Evolutionary conservation across 1,140 invertebrate genomes (phyloP).

Genomic region (Zaprionus kolodkinae): DNA sequence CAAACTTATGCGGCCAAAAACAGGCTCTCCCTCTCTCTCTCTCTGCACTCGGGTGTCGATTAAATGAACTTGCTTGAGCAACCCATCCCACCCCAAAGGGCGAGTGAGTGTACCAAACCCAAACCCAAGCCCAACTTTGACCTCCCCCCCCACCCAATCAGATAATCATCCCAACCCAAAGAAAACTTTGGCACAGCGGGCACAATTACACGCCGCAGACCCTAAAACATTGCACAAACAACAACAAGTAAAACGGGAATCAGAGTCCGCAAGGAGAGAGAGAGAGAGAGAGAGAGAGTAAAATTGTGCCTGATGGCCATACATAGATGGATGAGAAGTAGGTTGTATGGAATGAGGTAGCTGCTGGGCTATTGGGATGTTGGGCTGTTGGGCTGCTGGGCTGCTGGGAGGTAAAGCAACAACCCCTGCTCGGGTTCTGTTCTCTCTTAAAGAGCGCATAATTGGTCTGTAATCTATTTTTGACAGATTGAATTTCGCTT

Average conservation of each 20-base stretch:
- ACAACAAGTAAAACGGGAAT: conserved; percentile 26
- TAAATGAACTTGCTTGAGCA: conserved; percentile 64
- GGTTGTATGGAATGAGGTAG: background rate
- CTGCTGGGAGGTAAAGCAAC: background rate
- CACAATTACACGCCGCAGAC: conserved; percentile 80
- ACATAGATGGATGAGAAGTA: conserved; percentile 73
- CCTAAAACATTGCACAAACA: conserved; percentile 62
- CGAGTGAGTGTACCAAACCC: background rate
- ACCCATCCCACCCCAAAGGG: background rate
- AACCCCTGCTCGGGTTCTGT: conserved; percentile 51
- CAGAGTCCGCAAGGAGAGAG: conserved; percentile 21
- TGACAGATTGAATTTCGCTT: conserved; percentile 85
- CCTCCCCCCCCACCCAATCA: conserved; percentile 55
- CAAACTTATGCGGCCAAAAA: conserved; percentile 51
- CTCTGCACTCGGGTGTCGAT: conserved; percentile 65
- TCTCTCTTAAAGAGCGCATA: conserved; percentile 84
- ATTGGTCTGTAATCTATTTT: conserved; percentile 85
- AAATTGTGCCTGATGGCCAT: conserved; percentile 77
- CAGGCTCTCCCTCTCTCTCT: conserved; percentile 41
- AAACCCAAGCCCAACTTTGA: background rate
- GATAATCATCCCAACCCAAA: conserved; percentile 49
- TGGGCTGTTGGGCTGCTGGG: no score
- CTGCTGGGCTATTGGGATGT: background rate
- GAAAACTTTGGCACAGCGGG: conserved; percentile 50
- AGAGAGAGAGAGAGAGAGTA: background rate